These are phyloP conservation scores for Arrhopalites spinosus DNA, from an alignment of 2,888 invertebrate genomes.

Conservation along the genomic window DNA sequence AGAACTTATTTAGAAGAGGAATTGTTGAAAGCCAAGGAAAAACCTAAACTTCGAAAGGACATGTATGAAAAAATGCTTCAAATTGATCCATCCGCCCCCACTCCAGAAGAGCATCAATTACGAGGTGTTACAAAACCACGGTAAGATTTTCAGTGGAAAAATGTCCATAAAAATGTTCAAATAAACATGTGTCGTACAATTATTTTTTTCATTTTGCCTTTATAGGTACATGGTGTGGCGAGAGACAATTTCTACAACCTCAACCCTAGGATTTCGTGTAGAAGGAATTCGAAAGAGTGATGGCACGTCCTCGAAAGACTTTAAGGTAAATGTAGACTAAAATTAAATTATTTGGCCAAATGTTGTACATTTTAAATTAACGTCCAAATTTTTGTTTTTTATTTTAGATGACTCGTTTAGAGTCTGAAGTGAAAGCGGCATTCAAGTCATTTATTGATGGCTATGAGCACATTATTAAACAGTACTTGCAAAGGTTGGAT, in stretches of 20 bases:
- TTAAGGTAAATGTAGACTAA: too few relatives aligned
- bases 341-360: too few relatives aligned
- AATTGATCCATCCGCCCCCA: slow-evolving; percentile 73
- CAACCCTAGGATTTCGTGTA: slow-evolving; percentile 92
- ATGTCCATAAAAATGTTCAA: neutral
- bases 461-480: slow-evolving; percentile 74
- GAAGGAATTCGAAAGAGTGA: slow-evolving; percentile 83
- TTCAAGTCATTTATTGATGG: slow-evolving; percentile 80
- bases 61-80: slow-evolving; percentile 57
- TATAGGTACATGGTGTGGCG: slow-evolving; percentile 86
- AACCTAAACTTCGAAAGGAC: slow-evolving; percentile 87
- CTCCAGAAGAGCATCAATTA: slow-evolving; percentile 83
- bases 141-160: slow-evolving; percentile 49
- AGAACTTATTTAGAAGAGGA: slow-evolving; percentile 94
- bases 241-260: slow-evolving; percentile 96
- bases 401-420: slow-evolving; percentile 85
- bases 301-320: slow-evolving; percentile 90
- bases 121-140: slow-evolving; percentile 93
- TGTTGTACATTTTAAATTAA: too few relatives aligned
- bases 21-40: slow-evolving; percentile 90
- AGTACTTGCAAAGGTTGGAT: slow-evolving; percentile 71
- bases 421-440: slow-evolving; percentile 75
- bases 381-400: too few relatives aligned
- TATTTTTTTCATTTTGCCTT: slow-evolving; percentile 7
- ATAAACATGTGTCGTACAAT: neutral